Percentiles rank a stretch among this genome's conserved stretches.
Conservation (phyloP, 2,888 invertebrate species). For the Xestobium rufovillosum region DNA sequence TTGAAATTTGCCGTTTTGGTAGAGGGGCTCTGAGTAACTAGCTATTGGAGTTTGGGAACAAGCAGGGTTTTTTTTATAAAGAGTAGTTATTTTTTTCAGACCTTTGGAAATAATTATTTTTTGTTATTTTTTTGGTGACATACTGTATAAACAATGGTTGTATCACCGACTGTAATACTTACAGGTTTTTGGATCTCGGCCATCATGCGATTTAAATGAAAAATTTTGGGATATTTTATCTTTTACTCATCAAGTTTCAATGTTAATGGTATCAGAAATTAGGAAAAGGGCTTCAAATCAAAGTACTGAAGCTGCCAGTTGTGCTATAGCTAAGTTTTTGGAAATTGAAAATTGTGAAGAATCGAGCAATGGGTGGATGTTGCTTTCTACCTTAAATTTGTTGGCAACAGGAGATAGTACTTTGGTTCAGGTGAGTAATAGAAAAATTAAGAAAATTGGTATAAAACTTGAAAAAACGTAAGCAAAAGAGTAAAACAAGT, state of each 20-base stretch:
- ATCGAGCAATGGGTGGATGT: constrained; percentile 94
- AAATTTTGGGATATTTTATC: constrained; percentile 95
- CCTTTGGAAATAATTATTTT: too few species aligned
- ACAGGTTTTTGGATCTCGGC: constrained; percentile 88
- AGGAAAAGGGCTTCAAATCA: constrained; percentile 92
- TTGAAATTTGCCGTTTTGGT: too few species aligned
- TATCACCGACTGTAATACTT: constrained; percentile 20
- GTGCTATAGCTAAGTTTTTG: constrained; percentile 92
- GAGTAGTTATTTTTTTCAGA: too few species aligned
- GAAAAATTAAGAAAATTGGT: too few species aligned
- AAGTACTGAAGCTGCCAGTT: constrained; percentile 91
- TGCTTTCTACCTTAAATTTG: constrained; percentile 83
- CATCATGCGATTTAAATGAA: constrained; percentile 92
- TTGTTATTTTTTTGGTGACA: too few species aligned
- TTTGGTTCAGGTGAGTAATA: constrained; percentile 68
- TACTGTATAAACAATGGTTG: too few species aligned
- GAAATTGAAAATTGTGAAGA: constrained; percentile 94
- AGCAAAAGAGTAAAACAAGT: too few species aligned
- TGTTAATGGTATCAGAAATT: constrained; percentile 95
- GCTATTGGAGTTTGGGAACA: too few species aligned
- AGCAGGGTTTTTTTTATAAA: too few species aligned
- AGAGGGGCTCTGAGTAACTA: too few species aligned
- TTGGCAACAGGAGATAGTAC: constrained; percentile 85
- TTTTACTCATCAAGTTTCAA: constrained; percentile 90
- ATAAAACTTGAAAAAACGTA: too few species aligned